Conservation (phyloP, 1,140 invertebrate genomes). For the Tribolium madens region DNA sequence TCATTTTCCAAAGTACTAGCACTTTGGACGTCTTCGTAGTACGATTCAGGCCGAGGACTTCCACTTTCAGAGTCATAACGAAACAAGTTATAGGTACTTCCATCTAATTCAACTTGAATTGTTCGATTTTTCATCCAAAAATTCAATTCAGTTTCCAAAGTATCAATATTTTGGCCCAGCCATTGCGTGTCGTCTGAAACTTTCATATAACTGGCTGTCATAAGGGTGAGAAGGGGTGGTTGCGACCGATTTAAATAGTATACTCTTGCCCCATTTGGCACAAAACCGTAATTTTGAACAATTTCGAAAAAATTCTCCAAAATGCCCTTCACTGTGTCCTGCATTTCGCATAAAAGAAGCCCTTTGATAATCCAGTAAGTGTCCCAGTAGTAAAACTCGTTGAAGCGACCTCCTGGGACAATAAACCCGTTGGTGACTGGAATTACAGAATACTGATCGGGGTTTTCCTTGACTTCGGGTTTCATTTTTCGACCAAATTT, state of each 20-base stretch:
- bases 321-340: conserved; percentile 78
- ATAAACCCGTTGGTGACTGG: conserved; percentile 84
- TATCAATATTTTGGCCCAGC: conserved; percentile 70
- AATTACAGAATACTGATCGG: conserved; percentile 78
- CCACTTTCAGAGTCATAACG: conserved; percentile 72
- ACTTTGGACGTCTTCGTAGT: conserved; percentile 70
- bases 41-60: conserved; percentile 85
- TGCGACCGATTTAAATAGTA: conserved; percentile 86
- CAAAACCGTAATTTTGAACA: conserved; percentile 72
- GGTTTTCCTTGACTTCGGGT: conserved; percentile 71
- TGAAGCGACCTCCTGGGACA: conserved; percentile 89
- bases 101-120: conserved; percentile 69
- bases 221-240: conserved; percentile 82
- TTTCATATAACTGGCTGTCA: conserved; percentile 80
- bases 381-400: conserved; percentile 92
- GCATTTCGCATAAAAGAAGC: conserved; percentile 81
- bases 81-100: conserved; percentile 71
- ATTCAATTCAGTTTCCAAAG: conserved; percentile 77
- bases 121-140: conserved; percentile 75
- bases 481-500: conserved; percentile 77
- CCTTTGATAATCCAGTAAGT: conserved; percentile 89
- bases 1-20: conserved; percentile 64
- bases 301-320: conserved; percentile 81
- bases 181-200: conserved; percentile 76
- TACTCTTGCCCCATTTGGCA: conserved; percentile 78